phyloP scores from a whole-genome alignment of 1,140 invertebrate genomes.

The Sarcophaga peregrina region DNA sequence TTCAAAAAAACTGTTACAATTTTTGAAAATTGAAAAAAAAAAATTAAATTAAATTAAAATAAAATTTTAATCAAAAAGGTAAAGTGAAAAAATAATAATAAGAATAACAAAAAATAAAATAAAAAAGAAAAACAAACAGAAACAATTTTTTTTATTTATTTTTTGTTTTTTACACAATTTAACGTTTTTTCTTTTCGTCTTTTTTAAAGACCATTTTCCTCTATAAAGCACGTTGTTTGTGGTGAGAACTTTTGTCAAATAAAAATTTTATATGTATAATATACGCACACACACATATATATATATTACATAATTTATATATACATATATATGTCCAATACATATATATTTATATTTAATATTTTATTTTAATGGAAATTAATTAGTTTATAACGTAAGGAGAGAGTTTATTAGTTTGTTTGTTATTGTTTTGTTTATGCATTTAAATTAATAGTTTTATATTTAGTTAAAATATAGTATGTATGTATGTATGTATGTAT shows the following conservation, averaged over 20 bases:
- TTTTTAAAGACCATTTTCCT: not conserved
- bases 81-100: not conserved
- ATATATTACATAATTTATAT: no score
- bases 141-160: conserved; percentile 10
- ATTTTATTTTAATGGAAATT: conserved; percentile 30
- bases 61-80: not conserved
- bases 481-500: no score
- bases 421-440: no score
- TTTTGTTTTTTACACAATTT: not conserved
- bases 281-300: not conserved
- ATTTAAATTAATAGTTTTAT: no score
- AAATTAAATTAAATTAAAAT: not conserved
- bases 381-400: not conserved
- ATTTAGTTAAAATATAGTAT: no score
- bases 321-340: no score
- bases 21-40: conserved; percentile 34
- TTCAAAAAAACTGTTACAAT: conserved; percentile 17
- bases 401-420: not conserved
- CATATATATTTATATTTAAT: no score
- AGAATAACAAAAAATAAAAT: conserved; percentile 14
- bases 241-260: not conserved
- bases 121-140: conserved; percentile 16
- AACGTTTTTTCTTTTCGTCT: conserved; percentile 21
- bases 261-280: not conserved
- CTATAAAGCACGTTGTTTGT: conserved; percentile 19